Evolutionary conservation across 2,113 vertebrate species (phyloP).

Genomic region (Oriolus oriolus): DNA sequence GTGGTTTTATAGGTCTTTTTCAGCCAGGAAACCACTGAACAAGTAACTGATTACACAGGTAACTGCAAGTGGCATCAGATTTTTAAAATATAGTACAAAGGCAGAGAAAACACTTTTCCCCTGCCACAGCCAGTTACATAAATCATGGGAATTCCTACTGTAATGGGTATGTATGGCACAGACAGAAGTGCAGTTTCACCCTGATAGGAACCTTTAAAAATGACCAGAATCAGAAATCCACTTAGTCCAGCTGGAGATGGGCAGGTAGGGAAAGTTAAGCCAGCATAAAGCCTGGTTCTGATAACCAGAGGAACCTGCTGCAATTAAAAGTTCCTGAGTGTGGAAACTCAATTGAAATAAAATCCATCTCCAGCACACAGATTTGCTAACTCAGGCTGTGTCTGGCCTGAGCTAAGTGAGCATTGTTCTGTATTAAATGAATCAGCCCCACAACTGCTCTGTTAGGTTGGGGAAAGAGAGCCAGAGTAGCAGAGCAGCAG

Average conservation of each 20-base stretch:
- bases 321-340: background rate
- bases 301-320: background rate
- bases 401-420: background rate
- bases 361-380: background rate
- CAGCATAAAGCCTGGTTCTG: background rate
- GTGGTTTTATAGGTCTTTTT: background rate
- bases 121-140: background rate
- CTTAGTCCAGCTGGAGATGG: background rate
- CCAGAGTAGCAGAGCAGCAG: background rate
- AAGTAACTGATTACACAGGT: background rate
- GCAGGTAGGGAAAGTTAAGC: background rate
- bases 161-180: background rate
- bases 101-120: background rate
- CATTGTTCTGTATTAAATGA: background rate
- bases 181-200: background rate
- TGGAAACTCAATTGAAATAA: background rate
- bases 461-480: background rate
- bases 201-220: background rate
- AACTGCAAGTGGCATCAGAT: background rate
- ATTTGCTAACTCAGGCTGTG: background rate
- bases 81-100: background rate
- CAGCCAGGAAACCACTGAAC: background rate
- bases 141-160: background rate
- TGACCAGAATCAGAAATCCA: background rate
- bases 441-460: background rate